Evolutionary conservation across 53 echinoderm and acorn worm species (phyloP), one percentile per base, ranked within the genome.

Genomic region (Patiria pectinifera): DNA sequence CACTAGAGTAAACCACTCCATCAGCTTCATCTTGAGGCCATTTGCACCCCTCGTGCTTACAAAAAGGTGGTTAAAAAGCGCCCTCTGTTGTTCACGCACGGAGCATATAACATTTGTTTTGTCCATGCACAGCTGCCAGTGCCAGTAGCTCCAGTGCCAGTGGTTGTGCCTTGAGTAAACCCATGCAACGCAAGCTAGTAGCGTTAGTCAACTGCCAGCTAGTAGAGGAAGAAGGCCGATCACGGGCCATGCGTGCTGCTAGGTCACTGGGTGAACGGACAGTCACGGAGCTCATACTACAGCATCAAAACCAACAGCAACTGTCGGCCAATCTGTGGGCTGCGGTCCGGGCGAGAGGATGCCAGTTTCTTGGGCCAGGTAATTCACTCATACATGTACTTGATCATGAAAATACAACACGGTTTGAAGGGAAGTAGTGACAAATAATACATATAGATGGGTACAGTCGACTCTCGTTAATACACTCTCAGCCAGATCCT

Each of bases 351-450:
- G 95, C 95, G 43, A 94, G 97, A 75, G 96, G 99, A 15, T 98
- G 99, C 76, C 99, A 98, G 96, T 98, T 98, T 71, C 97, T 98
- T 75, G 99, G 99, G 62, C 99, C 99, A 91, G 99, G 96, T 97
- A 83, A 89, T 16, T 35, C 35, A 35, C 35, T 35, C 35, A 35
- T n/a, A n/a, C 35, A 35, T 1, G 35, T 1, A 35, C 35, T 35
- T 35, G 35, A 35, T 35, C 35, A 35, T 35, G 1, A 1, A 35
- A 35, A 1, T 35, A 35, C 35, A 35, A 35, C 35, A 35, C 35
- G 35, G 35, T 35, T 35, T 35, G 35, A 35, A 35, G 35, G 35
- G 35, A 35, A 35, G 35, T 35, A 35, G 35, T 35, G 35, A 35
- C 0, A 35, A 35, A 35, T 35, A 35, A 35, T 35, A 35, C 35